These are phyloP conservation scores for Sceloporus tristichus DNA, from an alignment of 2,113 vertebrate genomes.

Conservation along the genomic window DNA sequence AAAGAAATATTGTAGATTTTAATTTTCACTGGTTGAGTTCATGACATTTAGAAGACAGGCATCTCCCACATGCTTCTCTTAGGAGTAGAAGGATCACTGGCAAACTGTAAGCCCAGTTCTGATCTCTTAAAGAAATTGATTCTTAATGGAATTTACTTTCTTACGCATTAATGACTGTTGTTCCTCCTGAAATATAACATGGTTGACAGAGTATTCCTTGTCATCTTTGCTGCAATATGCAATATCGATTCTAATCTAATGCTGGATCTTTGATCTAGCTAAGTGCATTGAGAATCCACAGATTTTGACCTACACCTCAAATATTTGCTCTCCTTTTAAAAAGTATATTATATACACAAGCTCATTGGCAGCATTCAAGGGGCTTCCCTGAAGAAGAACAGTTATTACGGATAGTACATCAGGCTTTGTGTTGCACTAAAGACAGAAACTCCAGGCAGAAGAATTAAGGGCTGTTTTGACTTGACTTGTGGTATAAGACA, in stretches of 20 bases:
- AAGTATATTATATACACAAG: constrained; percentile 41
- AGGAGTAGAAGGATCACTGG: constrained; percentile 30
- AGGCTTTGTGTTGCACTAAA: neutral
- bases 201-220: constrained; percentile 70
- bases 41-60: constrained; percentile 5
- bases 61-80: constrained; percentile 17
- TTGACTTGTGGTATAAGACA: neutral
- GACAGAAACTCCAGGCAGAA: neutral
- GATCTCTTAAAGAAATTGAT: constrained; percentile 68
- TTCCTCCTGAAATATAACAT: constrained; percentile 64
- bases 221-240: constrained; percentile 73
- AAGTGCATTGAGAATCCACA: constrained; percentile 69
- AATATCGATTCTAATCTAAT: constrained; percentile 76
- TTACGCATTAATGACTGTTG: constrained; percentile 63
- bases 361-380: neutral
- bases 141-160: constrained; percentile 72
- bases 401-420: neutral
- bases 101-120: constrained; percentile 50
- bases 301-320: constrained; percentile 70
- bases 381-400: neutral
- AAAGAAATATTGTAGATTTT: constrained; percentile 15
- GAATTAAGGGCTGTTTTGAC: neutral
- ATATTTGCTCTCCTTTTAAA: constrained; percentile 63
- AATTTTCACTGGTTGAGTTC: constrained; percentile 29
- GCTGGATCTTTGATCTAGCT: constrained; percentile 71